Conservation (phyloP, 1,140 invertebrate species). For the Amyelois transitella region DNA sequence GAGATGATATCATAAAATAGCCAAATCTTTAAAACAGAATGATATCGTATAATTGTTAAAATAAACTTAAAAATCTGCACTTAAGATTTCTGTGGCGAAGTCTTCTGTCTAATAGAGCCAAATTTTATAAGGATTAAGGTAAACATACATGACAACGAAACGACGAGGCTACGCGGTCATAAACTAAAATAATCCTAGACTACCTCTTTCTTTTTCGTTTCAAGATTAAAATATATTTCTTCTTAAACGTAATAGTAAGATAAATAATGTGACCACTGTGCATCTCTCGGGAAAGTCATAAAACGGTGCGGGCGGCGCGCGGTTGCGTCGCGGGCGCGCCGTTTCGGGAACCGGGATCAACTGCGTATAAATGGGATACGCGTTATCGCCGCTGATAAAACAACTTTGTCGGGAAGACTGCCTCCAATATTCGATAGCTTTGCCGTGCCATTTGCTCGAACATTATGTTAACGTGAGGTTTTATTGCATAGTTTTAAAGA, state of each 20-base stretch:
- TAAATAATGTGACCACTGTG: neutral
- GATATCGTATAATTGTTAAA: no score
- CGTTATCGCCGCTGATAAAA: conserved; percentile 55
- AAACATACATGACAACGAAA: no score
- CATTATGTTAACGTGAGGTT: conserved; percentile 55
- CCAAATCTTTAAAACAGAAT: no score
- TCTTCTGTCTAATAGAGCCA: no score
- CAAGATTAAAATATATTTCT: neutral
- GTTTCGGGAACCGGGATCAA: conserved; percentile 18
- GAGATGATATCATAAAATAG: no score
- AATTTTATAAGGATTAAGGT: no score
- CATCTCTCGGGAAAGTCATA: conserved; percentile 34
- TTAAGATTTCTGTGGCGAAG: no score
- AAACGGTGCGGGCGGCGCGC: conserved; percentile 38
- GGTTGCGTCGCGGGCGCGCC: conserved; percentile 43
- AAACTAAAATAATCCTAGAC: no score
- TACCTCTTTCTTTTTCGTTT: no score
- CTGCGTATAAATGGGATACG: conserved; percentile 27
- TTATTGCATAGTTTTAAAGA: conserved; percentile 31
- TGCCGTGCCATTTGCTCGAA: conserved; percentile 46
- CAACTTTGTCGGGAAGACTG: conserved; percentile 49
- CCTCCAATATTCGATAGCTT: conserved; percentile 47
- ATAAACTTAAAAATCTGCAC: no score
- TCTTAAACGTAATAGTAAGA: neutral
- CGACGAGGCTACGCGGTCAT: no score